phyloP scores from a whole-genome alignment of 1,140 invertebrate genomes.

The Mamestra configurata region DNA sequence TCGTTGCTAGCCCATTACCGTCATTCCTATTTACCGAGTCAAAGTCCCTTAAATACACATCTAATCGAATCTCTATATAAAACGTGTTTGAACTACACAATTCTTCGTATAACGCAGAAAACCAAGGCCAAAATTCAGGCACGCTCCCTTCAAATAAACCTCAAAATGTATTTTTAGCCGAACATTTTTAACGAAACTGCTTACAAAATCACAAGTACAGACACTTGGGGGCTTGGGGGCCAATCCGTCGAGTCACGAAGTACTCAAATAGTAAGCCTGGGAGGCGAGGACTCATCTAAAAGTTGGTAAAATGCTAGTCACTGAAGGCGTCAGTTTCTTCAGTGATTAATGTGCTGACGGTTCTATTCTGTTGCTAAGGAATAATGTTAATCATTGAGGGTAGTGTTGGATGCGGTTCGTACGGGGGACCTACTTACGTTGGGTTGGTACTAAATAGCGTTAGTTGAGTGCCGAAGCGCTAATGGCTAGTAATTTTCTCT shows the following conservation, averaged over 20 bases:
- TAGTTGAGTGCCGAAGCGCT: neutral
- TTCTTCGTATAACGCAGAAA: neutral
- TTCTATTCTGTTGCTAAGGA: conserved; percentile 40
- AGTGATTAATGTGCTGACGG: conserved; percentile 51
- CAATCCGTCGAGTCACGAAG: conserved; percentile 33
- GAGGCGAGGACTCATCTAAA: conserved; percentile 40
- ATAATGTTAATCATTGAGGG: conserved; percentile 41
- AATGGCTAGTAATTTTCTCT: neutral
- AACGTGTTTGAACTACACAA: neutral
- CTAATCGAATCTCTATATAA: neutral
- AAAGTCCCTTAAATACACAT: neutral
- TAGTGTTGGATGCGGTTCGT: neutral
- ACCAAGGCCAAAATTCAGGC: neutral
- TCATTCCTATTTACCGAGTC: neutral
- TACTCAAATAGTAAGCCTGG: conserved; percentile 41
- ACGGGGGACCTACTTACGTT: neutral
- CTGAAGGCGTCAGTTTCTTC: conserved; percentile 44
- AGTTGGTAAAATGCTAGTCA: conserved; percentile 49
- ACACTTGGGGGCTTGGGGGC: conserved; percentile 1
- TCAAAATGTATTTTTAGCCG: conserved; percentile 24
- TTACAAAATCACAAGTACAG: conserved; percentile 43
- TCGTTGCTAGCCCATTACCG: neutral
- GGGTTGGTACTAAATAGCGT: neutral
- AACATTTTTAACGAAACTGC: neutral
- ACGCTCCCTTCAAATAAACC: neutral